A percentile compares a stretch with the other conserved stretches of the same genome.
These are phyloP conservation scores for Apamea epomidion DNA, from an alignment of 2,888 invertebrate genomes.

Conservation along the genomic window DNA sequence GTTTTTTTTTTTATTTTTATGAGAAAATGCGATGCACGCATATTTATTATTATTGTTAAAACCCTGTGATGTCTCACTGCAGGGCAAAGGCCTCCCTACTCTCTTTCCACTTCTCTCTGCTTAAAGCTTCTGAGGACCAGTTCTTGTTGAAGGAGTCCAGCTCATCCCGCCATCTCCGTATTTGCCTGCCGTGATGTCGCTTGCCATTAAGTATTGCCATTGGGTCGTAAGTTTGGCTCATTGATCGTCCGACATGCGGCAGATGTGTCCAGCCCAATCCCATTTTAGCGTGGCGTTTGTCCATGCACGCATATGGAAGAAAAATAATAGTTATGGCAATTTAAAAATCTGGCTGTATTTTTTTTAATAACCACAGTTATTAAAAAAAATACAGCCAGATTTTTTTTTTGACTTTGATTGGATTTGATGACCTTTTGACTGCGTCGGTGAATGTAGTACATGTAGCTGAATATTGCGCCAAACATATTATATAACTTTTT, in stretches of 20 bases:
- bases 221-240: background rate
- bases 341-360: background rate
- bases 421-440: background rate
- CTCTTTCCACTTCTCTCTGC: too few relatives aligned
- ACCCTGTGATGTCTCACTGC: too few relatives aligned
- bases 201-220: background rate
- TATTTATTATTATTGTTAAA: too few relatives aligned
- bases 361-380: background rate
- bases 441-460: background rate
- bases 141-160: too few relatives aligned
- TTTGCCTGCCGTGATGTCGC: too few relatives aligned
- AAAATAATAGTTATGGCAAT: background rate
- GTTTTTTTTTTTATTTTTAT: background rate
- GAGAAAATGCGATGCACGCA: background rate
- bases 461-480: background rate
- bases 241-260: background rate
- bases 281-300: background rate
- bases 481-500: background rate
- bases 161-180: too few relatives aligned
- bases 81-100: too few relatives aligned
- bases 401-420: too few relatives aligned
- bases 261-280: background rate
- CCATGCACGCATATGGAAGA: too few relatives aligned
- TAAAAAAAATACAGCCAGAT: too few relatives aligned
- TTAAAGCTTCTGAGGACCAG: too few relatives aligned